phyloP scores from a whole-genome alignment of 2,888 invertebrate species.

The Automeris io region DNA sequence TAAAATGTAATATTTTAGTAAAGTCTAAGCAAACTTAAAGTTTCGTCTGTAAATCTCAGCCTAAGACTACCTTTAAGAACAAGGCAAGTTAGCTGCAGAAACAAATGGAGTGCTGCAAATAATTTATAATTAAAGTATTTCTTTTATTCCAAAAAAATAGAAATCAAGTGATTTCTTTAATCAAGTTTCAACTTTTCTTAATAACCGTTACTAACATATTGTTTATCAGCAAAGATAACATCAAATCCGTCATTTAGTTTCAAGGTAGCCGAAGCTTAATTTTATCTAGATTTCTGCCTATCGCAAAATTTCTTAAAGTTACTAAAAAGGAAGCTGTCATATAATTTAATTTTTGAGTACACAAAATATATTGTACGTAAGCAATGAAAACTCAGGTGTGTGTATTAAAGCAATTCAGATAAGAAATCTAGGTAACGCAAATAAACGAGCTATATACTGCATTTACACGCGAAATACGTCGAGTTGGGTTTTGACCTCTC shows the following conservation, averaged over 20 bases:
- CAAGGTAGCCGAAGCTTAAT: slow-evolving; percentile 2
- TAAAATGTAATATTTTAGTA: too few species aligned
- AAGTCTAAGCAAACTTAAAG: too few species aligned
- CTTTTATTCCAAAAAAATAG: too few species aligned
- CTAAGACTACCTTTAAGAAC: too few species aligned
- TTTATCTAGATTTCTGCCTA: neutral
- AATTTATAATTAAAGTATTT: too few species aligned
- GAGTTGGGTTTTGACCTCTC: neutral
- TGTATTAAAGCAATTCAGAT: slow-evolving; percentile 5
- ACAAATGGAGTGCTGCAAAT: too few species aligned
- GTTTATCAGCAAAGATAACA: neutral
- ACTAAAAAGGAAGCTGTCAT: neutral
- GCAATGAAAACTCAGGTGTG: slow-evolving; percentile 3
- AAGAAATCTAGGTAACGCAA: slow-evolving; percentile 9
- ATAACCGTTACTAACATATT: neutral
- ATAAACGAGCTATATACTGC: neutral
- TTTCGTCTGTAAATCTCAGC: too few species aligned
- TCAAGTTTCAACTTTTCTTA: too few species aligned
- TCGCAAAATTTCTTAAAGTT: neutral
- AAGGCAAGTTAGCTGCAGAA: too few species aligned
- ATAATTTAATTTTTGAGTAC: too few species aligned
- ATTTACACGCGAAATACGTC: neutral
- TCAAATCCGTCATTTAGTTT: neutral
- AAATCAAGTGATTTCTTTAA: too few species aligned
- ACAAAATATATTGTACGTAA: slow-evolving; percentile 1